Evolutionary conservation across 2,797 vertebrate species (phyloP).

Genomic region (Gymnocypris eckloni): DNA sequence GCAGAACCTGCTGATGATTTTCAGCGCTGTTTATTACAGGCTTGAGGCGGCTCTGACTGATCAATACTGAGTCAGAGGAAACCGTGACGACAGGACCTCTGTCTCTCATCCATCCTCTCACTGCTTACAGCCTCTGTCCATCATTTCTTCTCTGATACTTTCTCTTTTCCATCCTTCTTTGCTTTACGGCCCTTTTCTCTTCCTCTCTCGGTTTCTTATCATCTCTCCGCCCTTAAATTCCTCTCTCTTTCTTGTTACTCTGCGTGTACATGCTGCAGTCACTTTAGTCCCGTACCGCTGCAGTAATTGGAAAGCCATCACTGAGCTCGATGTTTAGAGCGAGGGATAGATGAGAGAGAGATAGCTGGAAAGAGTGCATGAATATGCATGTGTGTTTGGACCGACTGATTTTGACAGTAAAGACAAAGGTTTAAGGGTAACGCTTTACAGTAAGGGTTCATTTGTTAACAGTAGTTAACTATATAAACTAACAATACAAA

Average conservation of each 20-base stretch:
- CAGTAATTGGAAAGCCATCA: conserved; percentile 83
- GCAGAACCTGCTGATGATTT: conserved; percentile 44
- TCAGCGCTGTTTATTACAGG: conserved; percentile 51
- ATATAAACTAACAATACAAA: neutral
- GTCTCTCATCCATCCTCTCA: neutral
- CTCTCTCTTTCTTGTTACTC: conserved; percentile 55
- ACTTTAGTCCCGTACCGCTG: conserved; percentile 71
- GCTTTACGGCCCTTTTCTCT: neutral
- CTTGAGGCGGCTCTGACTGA: conserved; percentile 47
- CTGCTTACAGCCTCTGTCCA: neutral
- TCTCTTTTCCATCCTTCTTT: neutral
- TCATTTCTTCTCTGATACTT: conserved; percentile 10
- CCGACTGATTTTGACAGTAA: neutral
- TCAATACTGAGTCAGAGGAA: conserved; percentile 55
- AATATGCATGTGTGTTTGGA: conserved; percentile 29
- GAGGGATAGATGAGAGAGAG: conserved; percentile 46
- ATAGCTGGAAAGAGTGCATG: conserved; percentile 40
- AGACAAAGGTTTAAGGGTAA: neutral
- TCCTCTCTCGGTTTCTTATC: conserved; percentile 2
- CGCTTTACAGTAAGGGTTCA: neutral
- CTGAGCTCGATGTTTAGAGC: conserved; percentile 69
- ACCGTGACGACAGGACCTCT: conserved; percentile 50
- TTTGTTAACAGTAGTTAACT: neutral
- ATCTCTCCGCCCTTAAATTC: conserved; percentile 18
- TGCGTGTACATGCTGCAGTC: conserved; percentile 78